Percentiles rank a stretch among this genome's conserved stretches.
Evolutionary conservation across 1,140 invertebrate species (phyloP).

Genomic region (Geopemphigus sp.): DNA sequence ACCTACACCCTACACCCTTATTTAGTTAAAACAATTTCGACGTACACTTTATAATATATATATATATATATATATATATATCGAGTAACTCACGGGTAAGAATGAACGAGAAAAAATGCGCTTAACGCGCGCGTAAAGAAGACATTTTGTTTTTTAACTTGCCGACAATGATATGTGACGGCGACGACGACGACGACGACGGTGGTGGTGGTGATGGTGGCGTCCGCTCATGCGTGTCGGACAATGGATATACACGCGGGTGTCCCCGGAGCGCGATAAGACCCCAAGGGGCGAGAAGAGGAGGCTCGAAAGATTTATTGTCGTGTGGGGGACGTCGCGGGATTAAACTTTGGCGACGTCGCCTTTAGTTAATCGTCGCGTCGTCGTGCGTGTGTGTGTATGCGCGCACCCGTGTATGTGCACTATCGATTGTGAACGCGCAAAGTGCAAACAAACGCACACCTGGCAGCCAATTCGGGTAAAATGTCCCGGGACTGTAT

Average conservation of each 20-base stretch:
- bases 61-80: too few species aligned
- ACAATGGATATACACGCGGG: not conserved
- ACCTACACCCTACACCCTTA: not conserved
- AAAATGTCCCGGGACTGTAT: too few species aligned
- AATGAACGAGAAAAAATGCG: not conserved
- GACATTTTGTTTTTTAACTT: slow-evolving; percentile 21
- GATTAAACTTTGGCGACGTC: slow-evolving; percentile 26
- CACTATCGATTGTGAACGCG: slow-evolving; percentile 9
- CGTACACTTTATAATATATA: not conserved
- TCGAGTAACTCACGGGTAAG: too few species aligned
- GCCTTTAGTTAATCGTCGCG: slow-evolving; percentile 13
- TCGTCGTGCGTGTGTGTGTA: not conserved
- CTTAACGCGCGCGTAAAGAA: not conserved
- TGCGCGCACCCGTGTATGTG: too few species aligned
- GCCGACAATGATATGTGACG: not conserved
- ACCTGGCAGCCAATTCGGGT: not conserved
- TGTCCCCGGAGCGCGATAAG: slow-evolving; percentile 18
- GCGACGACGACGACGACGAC: too few species aligned
- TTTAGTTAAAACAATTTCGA: not conserved
- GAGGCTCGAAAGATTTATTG: not conserved
- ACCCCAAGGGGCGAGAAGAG: not conserved
- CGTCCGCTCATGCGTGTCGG: not conserved
- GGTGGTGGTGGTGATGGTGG: too few species aligned
- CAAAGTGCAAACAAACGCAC: slow-evolving; percentile 10
- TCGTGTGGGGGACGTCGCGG: too few species aligned